These are phyloP conservation scores for Gopherus flavomarginatus DNA, from an alignment of 2,113 vertebrate genomes.

Conservation along the genomic window DNA sequence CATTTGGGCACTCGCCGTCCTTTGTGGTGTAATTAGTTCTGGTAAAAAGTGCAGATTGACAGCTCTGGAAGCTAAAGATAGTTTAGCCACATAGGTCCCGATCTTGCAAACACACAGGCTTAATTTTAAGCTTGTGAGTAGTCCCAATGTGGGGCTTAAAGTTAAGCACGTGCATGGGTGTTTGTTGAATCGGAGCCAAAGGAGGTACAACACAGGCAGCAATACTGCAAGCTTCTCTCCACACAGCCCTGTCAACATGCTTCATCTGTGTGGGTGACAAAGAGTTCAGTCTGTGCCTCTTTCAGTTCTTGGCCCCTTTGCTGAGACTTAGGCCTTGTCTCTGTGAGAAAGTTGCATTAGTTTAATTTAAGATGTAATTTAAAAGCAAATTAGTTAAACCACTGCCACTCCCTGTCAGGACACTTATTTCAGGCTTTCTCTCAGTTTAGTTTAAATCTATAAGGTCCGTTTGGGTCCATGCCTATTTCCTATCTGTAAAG, in stretches of 20 bases:
- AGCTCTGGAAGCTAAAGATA: neutral
- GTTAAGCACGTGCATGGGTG: neutral
- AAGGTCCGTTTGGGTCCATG: neutral
- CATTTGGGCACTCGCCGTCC: neutral
- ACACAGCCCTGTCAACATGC: neutral
- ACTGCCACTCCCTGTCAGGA: neutral
- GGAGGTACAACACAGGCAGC: neutral
- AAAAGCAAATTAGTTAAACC: neutral
- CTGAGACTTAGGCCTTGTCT: neutral
- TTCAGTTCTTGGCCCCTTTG: neutral
- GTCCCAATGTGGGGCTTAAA: rapidly evolving
- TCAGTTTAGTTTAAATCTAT: neutral
- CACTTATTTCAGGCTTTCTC: neutral
- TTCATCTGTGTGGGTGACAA: neutral
- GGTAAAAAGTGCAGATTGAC: neutral
- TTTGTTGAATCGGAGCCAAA: neutral
- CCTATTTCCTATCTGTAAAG: neutral
- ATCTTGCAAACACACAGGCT: rapidly evolving
- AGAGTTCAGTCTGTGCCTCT: neutral
- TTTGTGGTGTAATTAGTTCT: neutral
- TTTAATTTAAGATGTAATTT: neutral
- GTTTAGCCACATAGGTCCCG: neutral
- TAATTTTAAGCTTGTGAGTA: neutral
- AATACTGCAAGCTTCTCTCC: neutral
- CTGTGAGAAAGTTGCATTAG: neutral